phyloP scores from a whole-genome alignment of 2,888 invertebrate genomes.

The Meiosimyza platycephala region DNA sequence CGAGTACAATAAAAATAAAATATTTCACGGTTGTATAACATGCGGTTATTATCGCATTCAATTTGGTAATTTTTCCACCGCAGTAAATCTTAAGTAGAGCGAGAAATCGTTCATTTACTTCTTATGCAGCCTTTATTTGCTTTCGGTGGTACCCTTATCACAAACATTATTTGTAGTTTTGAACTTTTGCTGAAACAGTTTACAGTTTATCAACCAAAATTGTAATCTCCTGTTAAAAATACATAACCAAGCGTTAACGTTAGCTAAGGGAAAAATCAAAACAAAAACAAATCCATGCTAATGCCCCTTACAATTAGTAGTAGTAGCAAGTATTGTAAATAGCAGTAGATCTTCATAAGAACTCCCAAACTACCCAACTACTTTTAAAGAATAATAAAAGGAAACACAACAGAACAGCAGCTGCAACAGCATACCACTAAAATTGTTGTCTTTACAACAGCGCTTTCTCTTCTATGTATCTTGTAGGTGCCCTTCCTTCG shows the following conservation, averaged over 20 bases:
- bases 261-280: slow-evolving; percentile 19
- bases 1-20: too few species aligned
- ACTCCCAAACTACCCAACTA: too few species aligned
- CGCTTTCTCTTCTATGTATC: too few species aligned
- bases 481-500: too few species aligned
- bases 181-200: not conserved
- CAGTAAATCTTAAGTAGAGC: too few species aligned
- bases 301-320: slow-evolving; percentile 59
- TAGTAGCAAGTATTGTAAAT: slow-evolving; percentile 54
- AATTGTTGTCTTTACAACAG: not conserved
- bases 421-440: slow-evolving; percentile 7
- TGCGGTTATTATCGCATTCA: too few species aligned
- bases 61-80: too few species aligned
- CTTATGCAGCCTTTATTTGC: not conserved
- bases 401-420: slow-evolving; percentile 17
- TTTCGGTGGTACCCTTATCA: not conserved
- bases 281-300: slow-evolving; percentile 51
- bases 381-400: slow-evolving; percentile 1
- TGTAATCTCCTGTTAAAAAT: slow-evolving; percentile 47
- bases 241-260: slow-evolving; percentile 51
- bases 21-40: too few species aligned
- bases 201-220: not conserved
- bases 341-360: slow-evolving; percentile 27
- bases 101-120: not conserved
- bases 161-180: not conserved